Base-by-base conservation (phyloP, 2,113 vertebrate genomes). In the Lethenteron reissneri region DNA sequence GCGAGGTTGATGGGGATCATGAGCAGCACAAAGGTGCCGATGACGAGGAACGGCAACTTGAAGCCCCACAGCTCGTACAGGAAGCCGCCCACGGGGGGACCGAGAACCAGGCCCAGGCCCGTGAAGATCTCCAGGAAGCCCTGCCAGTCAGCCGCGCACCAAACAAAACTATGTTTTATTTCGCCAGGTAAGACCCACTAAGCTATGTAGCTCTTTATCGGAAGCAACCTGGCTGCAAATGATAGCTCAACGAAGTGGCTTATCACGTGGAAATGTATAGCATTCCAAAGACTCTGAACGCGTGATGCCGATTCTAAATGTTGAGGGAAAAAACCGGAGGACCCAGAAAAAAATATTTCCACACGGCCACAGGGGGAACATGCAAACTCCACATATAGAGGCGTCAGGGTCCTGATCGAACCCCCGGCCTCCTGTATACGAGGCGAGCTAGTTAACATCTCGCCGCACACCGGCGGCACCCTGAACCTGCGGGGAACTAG, bases 61-160 rank as follows among this genome's bases (percentile, higher is more conserved):
- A 94, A 99, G 70, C 90, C 91, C 78, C 89, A 97, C 0, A 84
- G 74, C 3, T 99, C 86, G 78, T 95, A 99, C 57, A 97, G 78
- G 81, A 90, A 84, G 4, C 90, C 91, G 72, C 94, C 94, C 13
- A 99, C 71, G 2, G 92, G 91, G n/a, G 94, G 94, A 1, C 94
- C 94, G 17, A 95, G 58, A 2, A 92, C 86, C 2, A 99, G 77
- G 6, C 92, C 92, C 0, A 99, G 81, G 10, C 91, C 91, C 71
- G 87, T 71, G 57, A 97, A 99, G 72, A 88, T 80, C 80, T 97
- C 94, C 80, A 99, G 81, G 77, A 74, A 85, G 17, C 94, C 94
- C 94, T 97, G 77, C 77, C 77, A 12, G 68, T 21, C 11, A 74
- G 58, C 41, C 41, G 15, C 69, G 2, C 57, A 69, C 57, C n/a